These are phyloP conservation scores for Eulemur rubriventer DNA, from an alignment of 2,797 vertebrate genomes.

Conservation along the genomic window DNA sequence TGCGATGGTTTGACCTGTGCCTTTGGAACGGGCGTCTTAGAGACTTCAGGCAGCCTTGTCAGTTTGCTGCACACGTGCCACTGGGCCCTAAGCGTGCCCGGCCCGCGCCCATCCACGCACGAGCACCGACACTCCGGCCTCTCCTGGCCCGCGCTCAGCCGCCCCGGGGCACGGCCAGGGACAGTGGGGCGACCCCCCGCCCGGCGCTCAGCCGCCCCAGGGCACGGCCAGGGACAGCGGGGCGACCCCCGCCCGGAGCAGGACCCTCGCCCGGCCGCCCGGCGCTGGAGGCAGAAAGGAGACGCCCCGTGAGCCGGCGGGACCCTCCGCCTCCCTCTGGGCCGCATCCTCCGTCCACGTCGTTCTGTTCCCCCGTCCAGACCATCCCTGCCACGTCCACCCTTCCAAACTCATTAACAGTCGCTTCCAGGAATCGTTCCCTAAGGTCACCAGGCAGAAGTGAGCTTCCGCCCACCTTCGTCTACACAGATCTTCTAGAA, in stretches of 20 bases:
- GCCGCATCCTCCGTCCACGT: no score
- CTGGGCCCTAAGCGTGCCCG: not conserved
- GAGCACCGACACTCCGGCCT: not conserved
- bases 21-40: not conserved
- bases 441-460: not conserved
- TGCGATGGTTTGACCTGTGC: not conserved
- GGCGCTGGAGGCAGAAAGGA: not conserved
- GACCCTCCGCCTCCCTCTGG: no score
- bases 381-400: fast-evolving
- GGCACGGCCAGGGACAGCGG: no score
- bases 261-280: not conserved
- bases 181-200: not conserved
- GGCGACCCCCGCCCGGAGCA: no score
- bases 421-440: not conserved
- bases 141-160: not conserved
- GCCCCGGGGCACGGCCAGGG: no score
- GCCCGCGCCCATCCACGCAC: not conserved
- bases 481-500: not conserved
- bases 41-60: not conserved
- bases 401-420: not conserved
- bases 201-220: no score
- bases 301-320: not conserved
- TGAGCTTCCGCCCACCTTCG: no score
- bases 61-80: not conserved
- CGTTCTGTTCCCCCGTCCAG: not conserved